Evolutionary conservation across 2,113 vertebrate species (phyloP).

Genomic region (Phasianus colchicus): DNA sequence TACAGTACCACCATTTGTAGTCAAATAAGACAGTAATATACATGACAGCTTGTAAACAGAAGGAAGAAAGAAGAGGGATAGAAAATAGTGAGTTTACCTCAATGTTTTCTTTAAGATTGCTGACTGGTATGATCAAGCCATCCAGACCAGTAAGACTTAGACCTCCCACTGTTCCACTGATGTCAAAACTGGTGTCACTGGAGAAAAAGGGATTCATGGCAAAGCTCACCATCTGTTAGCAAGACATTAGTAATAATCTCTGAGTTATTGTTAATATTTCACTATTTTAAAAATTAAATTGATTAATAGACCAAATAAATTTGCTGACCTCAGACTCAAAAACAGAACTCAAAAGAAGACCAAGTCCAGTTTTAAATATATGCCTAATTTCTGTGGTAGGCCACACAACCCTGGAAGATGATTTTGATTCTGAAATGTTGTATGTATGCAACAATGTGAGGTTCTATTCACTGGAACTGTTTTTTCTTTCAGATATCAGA

Average conservation of each 20-base stretch:
- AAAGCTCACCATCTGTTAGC: slow-evolving; percentile 91
- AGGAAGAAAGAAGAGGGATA: background rate
- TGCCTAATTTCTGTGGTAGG: background rate
- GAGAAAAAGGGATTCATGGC: slow-evolving; percentile 86
- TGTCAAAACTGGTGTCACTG: slow-evolving; percentile 65
- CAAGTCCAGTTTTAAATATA: background rate
- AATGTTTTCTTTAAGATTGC: slow-evolving; percentile 85
- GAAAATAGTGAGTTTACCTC: slow-evolving; percentile 78
- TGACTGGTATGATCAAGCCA: slow-evolving; percentile 83
- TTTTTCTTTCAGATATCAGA: background rate
- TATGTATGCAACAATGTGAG: background rate
- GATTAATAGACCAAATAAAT: background rate
- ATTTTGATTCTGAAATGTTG: background rate
- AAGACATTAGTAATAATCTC: background rate
- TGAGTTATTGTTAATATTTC: background rate
- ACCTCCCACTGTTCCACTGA: slow-evolving; percentile 86
- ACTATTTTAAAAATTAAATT: background rate
- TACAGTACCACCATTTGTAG: background rate
- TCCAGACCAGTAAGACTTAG: slow-evolving; percentile 84
- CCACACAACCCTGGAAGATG: background rate
- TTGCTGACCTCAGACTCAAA: background rate
- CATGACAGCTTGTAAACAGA: background rate
- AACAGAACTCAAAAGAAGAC: background rate
- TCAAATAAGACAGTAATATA: background rate
- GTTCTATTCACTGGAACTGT: background rate